Percentiles rank a stretch among this genome's conserved stretches.
phyloP scores from a whole-genome alignment of 2,888 invertebrate genomes.

The Eutolmus rufibarbis region DNA sequence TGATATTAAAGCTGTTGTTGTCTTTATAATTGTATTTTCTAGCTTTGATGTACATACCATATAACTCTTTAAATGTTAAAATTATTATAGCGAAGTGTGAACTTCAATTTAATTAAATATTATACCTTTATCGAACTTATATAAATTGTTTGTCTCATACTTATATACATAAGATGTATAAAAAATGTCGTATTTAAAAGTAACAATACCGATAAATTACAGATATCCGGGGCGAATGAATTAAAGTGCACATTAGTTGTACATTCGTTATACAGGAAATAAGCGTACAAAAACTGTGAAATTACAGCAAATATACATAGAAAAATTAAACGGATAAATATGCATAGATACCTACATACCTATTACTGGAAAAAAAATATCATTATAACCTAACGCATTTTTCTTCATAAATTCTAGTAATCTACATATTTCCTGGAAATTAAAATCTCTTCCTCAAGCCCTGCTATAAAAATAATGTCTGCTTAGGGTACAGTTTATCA shows the following conservation, averaged over 20 bases:
- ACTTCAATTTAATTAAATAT: too few relatives aligned
- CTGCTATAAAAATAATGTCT: neutral
- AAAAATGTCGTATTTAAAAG: too few relatives aligned
- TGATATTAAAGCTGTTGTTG: too few relatives aligned
- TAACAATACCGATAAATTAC: neutral
- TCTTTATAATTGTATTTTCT: too few relatives aligned
- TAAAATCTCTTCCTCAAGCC: neutral
- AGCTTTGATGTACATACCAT: too few relatives aligned
- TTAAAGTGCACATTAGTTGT: neutral
- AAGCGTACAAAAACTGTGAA: neutral
- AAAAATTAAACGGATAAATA: neutral
- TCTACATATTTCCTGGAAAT: neutral
- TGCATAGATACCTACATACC: too few relatives aligned
- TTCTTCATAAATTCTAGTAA: neutral
- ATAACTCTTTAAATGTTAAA: too few relatives aligned
- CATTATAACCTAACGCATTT: neutral
- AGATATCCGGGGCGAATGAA: neutral
- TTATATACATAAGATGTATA: too few relatives aligned
- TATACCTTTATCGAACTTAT: too few relatives aligned
- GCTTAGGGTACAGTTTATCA: neutral
- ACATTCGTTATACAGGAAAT: neutral
- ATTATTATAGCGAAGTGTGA: too few relatives aligned
- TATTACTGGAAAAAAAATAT: neutral
- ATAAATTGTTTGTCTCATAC: too few relatives aligned
- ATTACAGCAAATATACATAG: neutral